Base-by-base conservation (phyloP, 2,888 invertebrate genomes). In the Andrena minutula region DNA sequence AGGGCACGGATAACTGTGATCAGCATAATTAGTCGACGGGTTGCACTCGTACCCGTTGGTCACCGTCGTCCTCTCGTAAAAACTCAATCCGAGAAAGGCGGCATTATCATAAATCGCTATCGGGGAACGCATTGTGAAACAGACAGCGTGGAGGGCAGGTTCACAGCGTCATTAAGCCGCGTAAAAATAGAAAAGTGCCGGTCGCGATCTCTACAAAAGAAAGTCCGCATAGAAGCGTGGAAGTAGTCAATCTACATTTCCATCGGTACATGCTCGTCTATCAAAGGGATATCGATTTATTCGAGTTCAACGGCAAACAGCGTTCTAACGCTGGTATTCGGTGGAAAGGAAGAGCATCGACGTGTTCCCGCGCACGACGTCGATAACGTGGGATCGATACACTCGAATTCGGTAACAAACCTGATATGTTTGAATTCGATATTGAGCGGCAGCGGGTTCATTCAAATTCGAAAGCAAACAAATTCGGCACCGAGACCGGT, bases 331-430 rank as follows among this genome's bases (percentile, higher is more conserved):
- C 61, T 60, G 30, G 79, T 28, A 61, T 35, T 56, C 47, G 41
- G 47, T 58, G 35, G 64, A 56, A 35, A 64, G 71, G 70, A 71
- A 26, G 26, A 71, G 41, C 63, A 63, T 32, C 61, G 53, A 12
- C 47, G 47, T 63, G 76, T 63, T 69, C 3, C 12, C 0, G 8
- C 10, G 12, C 16, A 20, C 28, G 41, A 23, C 12, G 35, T 41
- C 58, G 47, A 16, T 3, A 5, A 10, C 12, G 16, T 32, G n/a
- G 26, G 26, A 70, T 41, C 79, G 79, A 72, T 72, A 72, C 79
- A 79, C 79, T 79, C 51, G 72, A 79, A 79, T 78, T 72, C 79
- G 53, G 51, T 72, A 79, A 72, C 79, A 79, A 79, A 78, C 72
- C 53, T 8, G 66, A 65, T 61, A 61, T 80, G 79, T 79, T 80